Percentiles rank a stretch among this genome's conserved stretches.
Evolutionary conservation across 2,888 invertebrate species (phyloP).

Genomic region (Prenolepis imparis): DNA sequence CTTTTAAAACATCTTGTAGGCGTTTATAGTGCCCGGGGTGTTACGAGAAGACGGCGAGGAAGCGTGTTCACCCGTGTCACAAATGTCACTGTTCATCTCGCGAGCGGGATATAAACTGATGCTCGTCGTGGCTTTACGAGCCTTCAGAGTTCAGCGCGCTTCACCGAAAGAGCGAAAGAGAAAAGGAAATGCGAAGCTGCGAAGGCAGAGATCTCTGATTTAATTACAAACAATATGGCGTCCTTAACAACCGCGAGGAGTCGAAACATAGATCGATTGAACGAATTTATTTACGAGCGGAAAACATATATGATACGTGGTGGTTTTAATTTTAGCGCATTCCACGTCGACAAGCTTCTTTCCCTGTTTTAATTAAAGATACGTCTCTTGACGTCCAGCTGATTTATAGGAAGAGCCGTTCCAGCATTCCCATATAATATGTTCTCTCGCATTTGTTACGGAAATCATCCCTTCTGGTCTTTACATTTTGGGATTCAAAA

Average conservation of each 20-base stretch:
- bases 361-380: constrained; percentile 14
- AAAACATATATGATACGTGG: not conserved
- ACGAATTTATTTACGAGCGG: not conserved
- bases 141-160: not conserved
- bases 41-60: constrained; percentile 35
- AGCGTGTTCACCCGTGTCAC: constrained; percentile 55
- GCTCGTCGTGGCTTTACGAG: constrained; percentile 46
- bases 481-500: not conserved
- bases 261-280: not conserved
- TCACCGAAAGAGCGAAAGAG: not conserved
- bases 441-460: not conserved
- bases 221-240: constrained; percentile 54
- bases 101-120: constrained; percentile 49
- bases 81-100: constrained; percentile 64
- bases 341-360: constrained; percentile 8
- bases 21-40: constrained; percentile 16
- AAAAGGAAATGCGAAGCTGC: not conserved
- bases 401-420: constrained; percentile 1
- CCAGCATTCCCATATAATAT: not conserved
- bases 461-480: not conserved
- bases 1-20: constrained; percentile 41
- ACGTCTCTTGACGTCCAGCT: not conserved
- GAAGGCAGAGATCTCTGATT: constrained; percentile 19
- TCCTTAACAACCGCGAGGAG: constrained; percentile 23
- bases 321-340: constrained; percentile 17